Evolutionary conservation across 2,797 vertebrate genomes (phyloP), one percentile per base, ranked within the genome.

Genomic region (Pelobates cultripes): DNA sequence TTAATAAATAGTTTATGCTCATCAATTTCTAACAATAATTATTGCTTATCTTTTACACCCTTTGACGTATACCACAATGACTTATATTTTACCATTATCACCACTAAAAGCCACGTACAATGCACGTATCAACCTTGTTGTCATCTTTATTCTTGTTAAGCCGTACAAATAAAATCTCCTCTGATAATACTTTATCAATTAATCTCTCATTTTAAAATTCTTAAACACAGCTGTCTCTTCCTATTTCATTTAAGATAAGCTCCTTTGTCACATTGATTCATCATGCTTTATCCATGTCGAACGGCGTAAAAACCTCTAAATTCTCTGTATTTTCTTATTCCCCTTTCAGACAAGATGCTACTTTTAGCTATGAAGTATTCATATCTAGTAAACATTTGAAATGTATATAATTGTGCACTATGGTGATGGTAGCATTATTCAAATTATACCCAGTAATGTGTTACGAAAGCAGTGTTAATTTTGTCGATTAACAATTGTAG

Each of bases 231-330:
- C 84, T 87, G 90, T 94, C 89, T 93, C 87, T 93, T 94, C 89
- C 90, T 55, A 91, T 91, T 92, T 91, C 91, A 86, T 92, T 88
- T 92, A 88, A 93, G 88, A 80, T 88, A 90, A 95, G 89, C 89
- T 80, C 80, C 81, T 77, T 17, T 70, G 63, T 86, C 82, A 83
- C 51, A 55, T 28, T 81, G 67, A 13, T 77, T 85, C 73, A 72
- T 83, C 79, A 82, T 81, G 40, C 85, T 73, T 64, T 85, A 86
- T 91, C 88, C 89, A 82, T 87, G 86, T 86, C 88, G 89, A 75
- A 75, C 73, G 15, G 76, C 51, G 68, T 43, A 75, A 79, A 75
- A 53, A 63, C 9, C 66, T 53, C 44, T 51, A 70, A 66, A 72
- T 44, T 71, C 67, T 72, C 45, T 61, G 14, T 57, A 28, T 10